Evolutionary conservation across 2,113 vertebrate genomes (phyloP).

Genomic region (Platichthys flesus): DNA sequence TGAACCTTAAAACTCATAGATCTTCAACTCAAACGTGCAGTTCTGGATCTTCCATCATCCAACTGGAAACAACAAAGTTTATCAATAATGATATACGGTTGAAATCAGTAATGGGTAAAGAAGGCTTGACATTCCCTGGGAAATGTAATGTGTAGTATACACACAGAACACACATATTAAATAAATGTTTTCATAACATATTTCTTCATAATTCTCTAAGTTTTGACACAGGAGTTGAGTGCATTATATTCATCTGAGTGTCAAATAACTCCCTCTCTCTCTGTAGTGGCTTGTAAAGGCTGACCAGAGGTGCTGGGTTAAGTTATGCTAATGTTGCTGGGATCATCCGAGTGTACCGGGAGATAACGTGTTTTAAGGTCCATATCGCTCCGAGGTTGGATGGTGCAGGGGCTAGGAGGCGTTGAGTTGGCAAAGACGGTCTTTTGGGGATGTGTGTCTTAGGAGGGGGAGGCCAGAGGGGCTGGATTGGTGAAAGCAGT

Average conservation of each 20-base stretch:
- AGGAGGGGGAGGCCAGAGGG: slow-evolving; percentile 53
- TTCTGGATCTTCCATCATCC: too few species aligned
- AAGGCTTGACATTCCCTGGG: background rate
- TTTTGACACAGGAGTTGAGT: slow-evolving; percentile 15
- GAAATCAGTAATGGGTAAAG: too few species aligned
- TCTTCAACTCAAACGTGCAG: too few species aligned
- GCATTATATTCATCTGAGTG: slow-evolving; percentile 10
- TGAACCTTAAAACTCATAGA: background rate
- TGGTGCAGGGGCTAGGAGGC: slow-evolving; percentile 18
- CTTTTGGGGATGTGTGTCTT: slow-evolving; percentile 1
- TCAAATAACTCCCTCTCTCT: slow-evolving; percentile 41
- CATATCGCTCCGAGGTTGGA: slow-evolving; percentile 56
- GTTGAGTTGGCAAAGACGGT: slow-evolving; percentile 19
- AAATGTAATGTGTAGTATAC: background rate
- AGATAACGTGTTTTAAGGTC: slow-evolving; percentile 68
- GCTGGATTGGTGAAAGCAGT: slow-evolving; percentile 39
- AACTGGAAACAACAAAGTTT: too few species aligned
- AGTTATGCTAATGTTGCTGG: slow-evolving; percentile 67
- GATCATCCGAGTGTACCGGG: slow-evolving; percentile 52
- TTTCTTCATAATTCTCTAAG: slow-evolving; percentile 1
- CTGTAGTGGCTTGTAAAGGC: slow-evolving; percentile 54
- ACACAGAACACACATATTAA: background rate
- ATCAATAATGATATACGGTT: too few species aligned
- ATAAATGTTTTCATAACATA: background rate
- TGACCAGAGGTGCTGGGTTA: slow-evolving; percentile 67